Percentiles rank a stretch among this genome's conserved stretches.
phyloP scores from a whole-genome alignment of 2,888 invertebrate genomes.

The Conomelus anceps region DNA sequence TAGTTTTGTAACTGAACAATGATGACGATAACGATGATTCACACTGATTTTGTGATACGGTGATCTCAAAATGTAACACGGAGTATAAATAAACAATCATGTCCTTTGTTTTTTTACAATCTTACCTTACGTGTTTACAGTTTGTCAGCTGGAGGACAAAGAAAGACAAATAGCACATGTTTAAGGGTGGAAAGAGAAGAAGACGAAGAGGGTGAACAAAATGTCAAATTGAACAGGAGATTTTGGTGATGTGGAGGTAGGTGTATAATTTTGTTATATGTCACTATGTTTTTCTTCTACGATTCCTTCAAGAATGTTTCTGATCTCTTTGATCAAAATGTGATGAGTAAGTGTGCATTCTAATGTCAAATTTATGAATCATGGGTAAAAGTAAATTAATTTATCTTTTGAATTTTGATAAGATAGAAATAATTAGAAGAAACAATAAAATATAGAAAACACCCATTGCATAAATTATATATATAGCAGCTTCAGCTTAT shows the following conservation, averaged over 20 bases:
- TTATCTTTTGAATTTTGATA: neutral
- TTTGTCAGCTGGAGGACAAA: constrained; percentile 34
- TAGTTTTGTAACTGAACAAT: neutral
- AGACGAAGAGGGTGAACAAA: neutral
- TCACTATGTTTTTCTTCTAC: neutral
- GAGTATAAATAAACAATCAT: neutral
- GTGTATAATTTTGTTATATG: neutral
- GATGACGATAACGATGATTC: neutral
- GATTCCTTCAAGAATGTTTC: neutral
- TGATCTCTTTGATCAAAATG: neutral
- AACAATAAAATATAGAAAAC: neutral
- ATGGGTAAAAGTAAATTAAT: too few species aligned
- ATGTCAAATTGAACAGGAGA: neutral
- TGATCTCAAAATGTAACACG: neutral
- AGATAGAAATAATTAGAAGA: neutral
- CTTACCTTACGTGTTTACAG: constrained; percentile 31
- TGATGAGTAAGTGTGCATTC: too few species aligned
- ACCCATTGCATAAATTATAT: neutral
- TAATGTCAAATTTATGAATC: too few species aligned
- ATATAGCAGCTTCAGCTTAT: neutral
- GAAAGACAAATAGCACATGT: constrained; percentile 27
- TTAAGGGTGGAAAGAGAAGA: neutral
- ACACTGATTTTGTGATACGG: neutral
- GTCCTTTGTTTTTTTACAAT: constrained; percentile 23
- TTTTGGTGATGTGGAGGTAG: neutral